Conservation (phyloP, 2,113 vertebrate species). For the Alligator mississippiensis region DNA sequence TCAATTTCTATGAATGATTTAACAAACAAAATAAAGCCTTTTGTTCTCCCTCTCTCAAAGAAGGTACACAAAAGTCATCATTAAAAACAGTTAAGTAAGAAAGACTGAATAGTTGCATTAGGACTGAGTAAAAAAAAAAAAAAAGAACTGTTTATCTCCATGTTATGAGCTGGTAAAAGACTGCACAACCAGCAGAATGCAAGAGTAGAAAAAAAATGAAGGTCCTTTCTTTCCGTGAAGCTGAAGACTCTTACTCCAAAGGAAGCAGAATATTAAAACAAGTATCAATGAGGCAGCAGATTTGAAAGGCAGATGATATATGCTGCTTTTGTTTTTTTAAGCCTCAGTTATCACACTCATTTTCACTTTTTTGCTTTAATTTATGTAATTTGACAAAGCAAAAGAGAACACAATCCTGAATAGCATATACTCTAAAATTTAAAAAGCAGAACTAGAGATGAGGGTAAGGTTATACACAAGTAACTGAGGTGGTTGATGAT, state of each 20-base stretch:
- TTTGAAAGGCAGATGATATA: background rate
- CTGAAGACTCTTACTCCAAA: background rate
- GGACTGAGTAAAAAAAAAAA: background rate
- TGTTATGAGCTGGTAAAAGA: too few relatives aligned
- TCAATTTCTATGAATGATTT: background rate
- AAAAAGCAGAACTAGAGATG: background rate
- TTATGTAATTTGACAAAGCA: background rate
- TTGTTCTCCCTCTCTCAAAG: background rate
- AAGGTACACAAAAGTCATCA: background rate
- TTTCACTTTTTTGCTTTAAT: too few relatives aligned
- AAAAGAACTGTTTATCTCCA: background rate
- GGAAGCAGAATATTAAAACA: background rate
- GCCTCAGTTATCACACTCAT: too few relatives aligned
- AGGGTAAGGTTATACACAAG: background rate
- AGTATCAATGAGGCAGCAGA: background rate
- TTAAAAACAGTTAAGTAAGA: background rate
- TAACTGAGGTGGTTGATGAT: background rate
- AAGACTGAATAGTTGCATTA: background rate
- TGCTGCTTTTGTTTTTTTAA: rapidly evolving
- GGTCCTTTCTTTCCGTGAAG: background rate
- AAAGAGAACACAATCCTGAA: background rate
- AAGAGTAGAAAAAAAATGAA: background rate
- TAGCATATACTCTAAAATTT: background rate
- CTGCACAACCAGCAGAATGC: background rate
- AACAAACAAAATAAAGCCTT: background rate